Percentiles rank a stretch among this genome's conserved stretches.
These are phyloP conservation scores for Myotis planiceps DNA, from an alignment of 2,797 vertebrate genomes.

Conservation along the genomic window DNA sequence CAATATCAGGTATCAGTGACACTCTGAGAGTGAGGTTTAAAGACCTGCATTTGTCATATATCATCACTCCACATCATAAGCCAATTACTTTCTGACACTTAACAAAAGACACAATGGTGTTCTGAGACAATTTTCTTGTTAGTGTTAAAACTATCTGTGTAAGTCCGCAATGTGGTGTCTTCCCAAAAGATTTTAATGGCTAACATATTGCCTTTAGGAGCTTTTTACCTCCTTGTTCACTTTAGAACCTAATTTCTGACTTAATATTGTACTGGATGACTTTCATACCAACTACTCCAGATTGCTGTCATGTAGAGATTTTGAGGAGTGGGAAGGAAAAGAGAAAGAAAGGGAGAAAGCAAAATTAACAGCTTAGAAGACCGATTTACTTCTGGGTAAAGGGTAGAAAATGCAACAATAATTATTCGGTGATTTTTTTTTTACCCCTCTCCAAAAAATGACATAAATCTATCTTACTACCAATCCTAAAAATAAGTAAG, in stretches of 20 bases:
- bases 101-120: background rate
- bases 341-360: background rate
- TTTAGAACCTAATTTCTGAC: constrained; percentile 13
- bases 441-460: background rate
- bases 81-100: background rate
- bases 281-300: background rate
- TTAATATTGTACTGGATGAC: background rate
- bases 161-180: background rate
- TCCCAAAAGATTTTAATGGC: background rate
- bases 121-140: background rate
- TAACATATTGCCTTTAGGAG: background rate
- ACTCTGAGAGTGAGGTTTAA: background rate
- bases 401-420: background rate
- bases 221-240: background rate
- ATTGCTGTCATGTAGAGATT: background rate
- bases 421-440: background rate
- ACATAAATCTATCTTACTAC: background rate
- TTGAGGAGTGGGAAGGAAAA: background rate
- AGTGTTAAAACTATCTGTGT: background rate
- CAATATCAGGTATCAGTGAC: background rate
- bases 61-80: background rate
- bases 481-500: background rate
- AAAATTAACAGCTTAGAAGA: background rate
- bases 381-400: background rate
- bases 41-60: background rate